Evolutionary conservation across 2,888 invertebrate species (phyloP), one percentile per base, ranked within the genome.

Genomic region (Glyphotaelius pellucidus): DNA sequence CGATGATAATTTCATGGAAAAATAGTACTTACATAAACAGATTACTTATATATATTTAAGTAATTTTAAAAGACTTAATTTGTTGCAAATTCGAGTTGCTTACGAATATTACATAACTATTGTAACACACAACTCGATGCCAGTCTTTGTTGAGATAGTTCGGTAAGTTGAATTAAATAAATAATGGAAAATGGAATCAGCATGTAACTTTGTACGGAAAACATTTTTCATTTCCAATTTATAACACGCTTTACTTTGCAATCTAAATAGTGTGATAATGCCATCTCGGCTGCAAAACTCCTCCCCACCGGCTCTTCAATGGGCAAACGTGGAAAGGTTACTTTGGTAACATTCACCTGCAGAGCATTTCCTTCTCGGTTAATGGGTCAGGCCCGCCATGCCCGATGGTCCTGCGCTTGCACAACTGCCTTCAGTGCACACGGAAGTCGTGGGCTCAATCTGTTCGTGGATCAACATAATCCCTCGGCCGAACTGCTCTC

Each of bases 261-360:
- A 47, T 47, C 15, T 47, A 47, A 47, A 25, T n/a, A 67, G n/a
- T 67, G 25, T 67, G 67, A 67, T 25, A 67, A 67, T 67, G 67
- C 9, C 67, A 67, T 67, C 25, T 67, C 25, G 67, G n/a, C 67
- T 67, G 67, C 67, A n/a, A 67, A 67, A 67, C 25, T 67, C 67
- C 67, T n/a, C 67, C 67, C 67, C 67, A n/a, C 67, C 67, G 67
- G 25, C 67, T 67, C 67, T 83, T 83, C 83, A 25, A 35, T 31
- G 38, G 83, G 83, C 83, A 35, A 83, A 35, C 32, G 83, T 35
- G 35, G 38, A 83, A 32, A 83, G 83, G 83, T 83, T 83, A 35
- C 32, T 38, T 83, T 83, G 83, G 83, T 83, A 83, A 83, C 32
- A 83, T 35, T 83, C 83, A 83, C 83, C 83, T 83, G 83, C n/a